phyloP scores from a whole-genome alignment of 2,113 vertebrate genomes.

The Panurus biarmicus region DNA sequence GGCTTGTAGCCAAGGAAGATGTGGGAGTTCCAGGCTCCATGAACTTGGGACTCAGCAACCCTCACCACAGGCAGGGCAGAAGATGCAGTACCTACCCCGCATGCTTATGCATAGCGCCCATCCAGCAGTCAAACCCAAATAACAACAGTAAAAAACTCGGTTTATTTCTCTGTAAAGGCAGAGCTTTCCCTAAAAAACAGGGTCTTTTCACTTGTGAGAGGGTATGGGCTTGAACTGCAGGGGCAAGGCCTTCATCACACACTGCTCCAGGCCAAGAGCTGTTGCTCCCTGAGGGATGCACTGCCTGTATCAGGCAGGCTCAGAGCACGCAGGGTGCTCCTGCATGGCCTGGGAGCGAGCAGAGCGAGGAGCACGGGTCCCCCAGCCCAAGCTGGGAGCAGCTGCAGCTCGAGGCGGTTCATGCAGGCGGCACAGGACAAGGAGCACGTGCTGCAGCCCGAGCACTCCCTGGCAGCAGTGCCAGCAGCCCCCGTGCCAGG shows the following conservation, averaged over 20 bases:
- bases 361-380: fast-evolving
- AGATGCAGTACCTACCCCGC: not conserved
- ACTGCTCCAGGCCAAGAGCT: not conserved
- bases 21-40: not conserved
- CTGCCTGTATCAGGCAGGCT: not conserved
- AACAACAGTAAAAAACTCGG: not conserved
- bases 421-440: not conserved
- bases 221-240: not conserved
- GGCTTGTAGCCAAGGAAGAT: not conserved
- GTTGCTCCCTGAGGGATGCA: not conserved
- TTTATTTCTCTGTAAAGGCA: conserved; percentile 48
- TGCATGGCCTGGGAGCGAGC: not conserved
- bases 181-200: conserved; percentile 24
- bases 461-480: not conserved
- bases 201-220: not conserved
- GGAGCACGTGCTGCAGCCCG: not conserved
- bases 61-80: not conserved
- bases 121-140: not conserved
- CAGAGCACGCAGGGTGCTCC: not conserved
- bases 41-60: not conserved
- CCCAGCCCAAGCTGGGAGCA: not conserved
- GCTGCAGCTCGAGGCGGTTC: not conserved
- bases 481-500: not conserved
- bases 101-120: fast-evolving
- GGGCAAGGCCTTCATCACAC: not conserved